A percentile compares a stretch with the other conserved stretches of the same genome.
phyloP scores from a whole-genome alignment of 92 coral and sea anemone species.

The Palythoa grandiflora region DNA sequence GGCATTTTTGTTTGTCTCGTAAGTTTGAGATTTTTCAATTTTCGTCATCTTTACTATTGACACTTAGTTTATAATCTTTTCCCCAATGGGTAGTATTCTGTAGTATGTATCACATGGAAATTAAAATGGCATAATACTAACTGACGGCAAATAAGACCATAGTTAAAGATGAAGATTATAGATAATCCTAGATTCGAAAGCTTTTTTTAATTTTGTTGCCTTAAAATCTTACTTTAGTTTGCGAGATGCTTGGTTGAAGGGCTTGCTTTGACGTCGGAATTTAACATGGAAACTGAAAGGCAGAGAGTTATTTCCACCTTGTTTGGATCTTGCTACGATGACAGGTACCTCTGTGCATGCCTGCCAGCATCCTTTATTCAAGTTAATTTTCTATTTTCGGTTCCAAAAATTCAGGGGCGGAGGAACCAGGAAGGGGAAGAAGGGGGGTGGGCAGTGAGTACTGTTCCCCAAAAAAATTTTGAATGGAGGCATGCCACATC shows the following conservation, averaged over 20 bases:
- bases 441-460: too few relatives aligned
- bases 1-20: constrained; percentile 21
- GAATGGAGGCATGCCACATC: too few relatives aligned
- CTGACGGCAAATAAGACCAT: background rate
- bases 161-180: background rate
- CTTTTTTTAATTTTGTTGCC: background rate
- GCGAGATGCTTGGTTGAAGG: constrained; percentile 9
- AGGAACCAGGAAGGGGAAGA: too few relatives aligned
- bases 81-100: background rate
- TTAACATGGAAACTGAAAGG: background rate
- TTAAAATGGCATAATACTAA: background rate
- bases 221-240: background rate
- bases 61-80: background rate
- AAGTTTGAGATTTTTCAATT: background rate
- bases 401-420: too few relatives aligned
- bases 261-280: background rate
- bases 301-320: background rate
- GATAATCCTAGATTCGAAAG: background rate
- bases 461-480: too few relatives aligned
- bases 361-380: too few relatives aligned
- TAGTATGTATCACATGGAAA: background rate
- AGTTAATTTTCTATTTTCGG: too few relatives aligned
- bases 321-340: constrained; percentile 22
- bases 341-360: background rate
- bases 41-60: background rate